Base-by-base conservation (phyloP, 2,113 vertebrate genomes). In the Halichoerus grypus region DNA sequence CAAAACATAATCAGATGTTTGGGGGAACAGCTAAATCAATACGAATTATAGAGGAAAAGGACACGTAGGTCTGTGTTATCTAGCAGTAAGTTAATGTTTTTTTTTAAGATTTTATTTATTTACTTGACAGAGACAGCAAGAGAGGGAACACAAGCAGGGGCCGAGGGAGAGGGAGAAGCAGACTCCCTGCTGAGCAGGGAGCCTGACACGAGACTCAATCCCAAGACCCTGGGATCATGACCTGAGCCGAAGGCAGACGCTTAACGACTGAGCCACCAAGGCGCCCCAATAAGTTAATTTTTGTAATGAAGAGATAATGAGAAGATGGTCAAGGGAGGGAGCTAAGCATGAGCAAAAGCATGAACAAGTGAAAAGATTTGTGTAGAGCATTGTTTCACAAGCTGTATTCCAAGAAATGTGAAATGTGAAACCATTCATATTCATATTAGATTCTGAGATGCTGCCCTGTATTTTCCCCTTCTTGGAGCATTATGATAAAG, bases 341-440 rank as follows among this genome's bases (percentile, higher is more conserved):
- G 9, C 31, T 49, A 51, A 79, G n/a, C 42, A 71, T 61, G 55
- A 80, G 42, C 65, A 90, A 79, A 93, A 8, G 33, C 10, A 46
- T 59, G 33, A 39, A 61, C n/a, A 95, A 71, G 24, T 24, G 16
- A 95, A 46, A 74, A 79, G 49, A 71, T 26, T 33, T 88, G 42
- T 26, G 5, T 5, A 83, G 7, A 77, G 24, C 22, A 65, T 28
- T 36, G 53, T 80, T 86, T 86, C 31, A 28, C 12, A 59, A 91
- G n/a, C 28, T 80, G 28, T 63, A 63, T 19, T 55, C 28, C 36
- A 76, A 51, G n/a, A 86, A 79, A 72, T 63, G 28, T 87, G 46
- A 74, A 39, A 91, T 74, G 31, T 24, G 74, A 74, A 81, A 74
- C 55, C 69, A 85, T 53, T 96, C 71, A 91, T 28, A 67, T 82